Evolutionary conservation across 2,888 invertebrate genomes (phyloP).

Genomic region (Xestobium rufovillosum): DNA sequence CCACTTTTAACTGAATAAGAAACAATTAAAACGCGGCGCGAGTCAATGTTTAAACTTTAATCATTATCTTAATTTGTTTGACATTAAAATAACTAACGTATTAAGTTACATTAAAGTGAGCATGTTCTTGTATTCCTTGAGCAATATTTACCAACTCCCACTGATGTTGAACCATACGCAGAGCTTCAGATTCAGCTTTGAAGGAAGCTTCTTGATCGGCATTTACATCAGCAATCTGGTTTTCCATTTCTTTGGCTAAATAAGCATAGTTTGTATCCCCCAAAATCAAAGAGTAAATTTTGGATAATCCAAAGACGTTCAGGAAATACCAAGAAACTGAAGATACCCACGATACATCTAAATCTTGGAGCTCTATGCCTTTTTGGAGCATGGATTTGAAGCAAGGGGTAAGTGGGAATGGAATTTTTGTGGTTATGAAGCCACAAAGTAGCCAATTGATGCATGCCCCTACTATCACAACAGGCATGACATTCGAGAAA

Average conservation of each 20-base stretch:
- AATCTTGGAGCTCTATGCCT: neutral
- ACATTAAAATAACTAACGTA: too few relatives aligned
- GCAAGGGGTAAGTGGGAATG: neutral
- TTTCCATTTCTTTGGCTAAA: neutral
- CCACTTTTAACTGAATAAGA: too few relatives aligned
- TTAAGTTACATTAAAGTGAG: too few relatives aligned
- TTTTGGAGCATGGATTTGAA: neutral
- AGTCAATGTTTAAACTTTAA: too few relatives aligned
- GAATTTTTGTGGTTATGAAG: neutral
- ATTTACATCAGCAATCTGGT: neutral
- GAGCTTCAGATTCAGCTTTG: slow-evolving; percentile 1
- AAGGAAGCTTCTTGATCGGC: neutral
- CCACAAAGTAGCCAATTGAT: slow-evolving; percentile 1
- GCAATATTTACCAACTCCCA: too few relatives aligned
- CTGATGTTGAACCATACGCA: neutral
- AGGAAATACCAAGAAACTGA: slow-evolving; percentile 1
- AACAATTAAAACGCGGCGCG: too few relatives aligned
- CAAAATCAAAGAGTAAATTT: neutral
- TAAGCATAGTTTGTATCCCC: neutral
- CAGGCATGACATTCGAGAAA: neutral
- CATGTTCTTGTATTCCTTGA: too few relatives aligned
- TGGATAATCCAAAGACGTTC: neutral
- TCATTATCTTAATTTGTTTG: too few relatives aligned
- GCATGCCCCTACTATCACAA: neutral
- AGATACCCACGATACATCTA: slow-evolving; percentile 1